Evolutionary conservation across 2,113 vertebrate species (phyloP), one percentile per base, ranked within the genome.

Genomic region (Gambusia holbrooki): DNA sequence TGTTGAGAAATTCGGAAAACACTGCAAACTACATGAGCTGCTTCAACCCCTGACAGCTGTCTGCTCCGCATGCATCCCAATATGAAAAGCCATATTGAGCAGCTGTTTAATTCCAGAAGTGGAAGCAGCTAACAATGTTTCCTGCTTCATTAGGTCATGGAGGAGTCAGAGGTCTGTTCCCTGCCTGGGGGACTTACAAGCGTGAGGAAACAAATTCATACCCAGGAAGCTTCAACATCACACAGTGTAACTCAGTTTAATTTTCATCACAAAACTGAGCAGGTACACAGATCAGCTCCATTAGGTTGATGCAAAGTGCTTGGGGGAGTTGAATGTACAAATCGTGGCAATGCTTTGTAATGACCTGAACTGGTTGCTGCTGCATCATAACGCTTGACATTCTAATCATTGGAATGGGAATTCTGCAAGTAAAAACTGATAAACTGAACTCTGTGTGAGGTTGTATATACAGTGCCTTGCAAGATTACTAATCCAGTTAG

Each of bases 201-300:
- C 62, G 92, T 97, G 90, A 97, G 96, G 87, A 96, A 95, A 94
- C 97, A 96, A 73, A 98, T 99, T 66, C 97, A 98, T 86, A 96
- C 90, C 86, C 95, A 94, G 61, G 90, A 93, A 91, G 92, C 82
- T 74, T 89, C 91, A 66, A 93, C 95, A 74, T 92, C 94, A 62
- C 90, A 83, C 79, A 96, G 91, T 48, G 94, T 96, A 88, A 91
- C 95, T 91, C 95, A 96, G 79, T 90, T 94, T 80, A 95, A 96
- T 35, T 91, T 94, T 37, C 95, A 95, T 62, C 96, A 96, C 1
- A 95, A 91, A 94, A 83, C 93, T 81, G 81, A 92, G 79, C 95
- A 98, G 98, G 97, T 99, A 96, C 0, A 25, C 13, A 42, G 67
- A 54, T 25, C 25, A 13, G 15, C 35, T 65, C 71, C 29, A 69